These are phyloP conservation scores for Caenorhabditis remanei DNA, from an alignment of 1,140 invertebrate genomes.

Conservation along the genomic window DNA sequence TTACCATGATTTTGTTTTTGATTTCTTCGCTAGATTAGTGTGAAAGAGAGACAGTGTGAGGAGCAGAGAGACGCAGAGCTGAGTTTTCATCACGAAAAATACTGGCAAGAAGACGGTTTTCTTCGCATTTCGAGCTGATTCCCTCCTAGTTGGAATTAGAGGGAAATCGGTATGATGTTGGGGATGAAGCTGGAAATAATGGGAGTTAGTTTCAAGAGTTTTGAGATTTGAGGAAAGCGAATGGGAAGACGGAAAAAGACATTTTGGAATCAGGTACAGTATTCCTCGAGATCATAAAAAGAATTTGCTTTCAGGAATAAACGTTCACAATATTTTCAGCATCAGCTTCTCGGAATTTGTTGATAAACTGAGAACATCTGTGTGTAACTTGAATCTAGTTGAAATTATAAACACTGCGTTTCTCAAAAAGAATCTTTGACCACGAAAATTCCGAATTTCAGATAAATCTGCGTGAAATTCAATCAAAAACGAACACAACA, in stretches of 20 bases:
- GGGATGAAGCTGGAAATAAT: conserved; percentile 9
- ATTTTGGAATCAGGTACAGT: neutral
- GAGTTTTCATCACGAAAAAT: conserved; percentile 34
- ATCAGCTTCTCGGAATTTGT: too few relatives aligned
- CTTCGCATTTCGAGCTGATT: conserved; percentile 54
- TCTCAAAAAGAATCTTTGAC: neutral
- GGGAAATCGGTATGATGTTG: neutral
- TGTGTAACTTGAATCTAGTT: neutral
- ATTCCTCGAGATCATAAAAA: too few relatives aligned
- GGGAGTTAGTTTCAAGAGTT: neutral
- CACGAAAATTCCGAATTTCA: neutral
- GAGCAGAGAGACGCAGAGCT: conserved; percentile 34
- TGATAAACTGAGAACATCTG: neutral
- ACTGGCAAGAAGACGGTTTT: conserved; percentile 35
- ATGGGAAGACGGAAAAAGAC: too few relatives aligned
- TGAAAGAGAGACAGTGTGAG: neutral
- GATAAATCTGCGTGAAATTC: neutral
- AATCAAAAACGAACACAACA: neutral
- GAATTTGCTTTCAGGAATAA: neutral
- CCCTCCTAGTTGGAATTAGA: conserved; percentile 35
- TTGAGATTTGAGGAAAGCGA: neutral
- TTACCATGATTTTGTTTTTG: conserved; percentile 38
- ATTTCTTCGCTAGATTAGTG: neutral
- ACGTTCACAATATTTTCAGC: too few relatives aligned
- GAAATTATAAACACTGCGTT: too few relatives aligned